Percentiles rank a stretch among this genome's conserved stretches.
These are phyloP conservation scores for Colossoma macropomum DNA, from an alignment of 2,113 vertebrate species.

Conservation along the genomic window DNA sequence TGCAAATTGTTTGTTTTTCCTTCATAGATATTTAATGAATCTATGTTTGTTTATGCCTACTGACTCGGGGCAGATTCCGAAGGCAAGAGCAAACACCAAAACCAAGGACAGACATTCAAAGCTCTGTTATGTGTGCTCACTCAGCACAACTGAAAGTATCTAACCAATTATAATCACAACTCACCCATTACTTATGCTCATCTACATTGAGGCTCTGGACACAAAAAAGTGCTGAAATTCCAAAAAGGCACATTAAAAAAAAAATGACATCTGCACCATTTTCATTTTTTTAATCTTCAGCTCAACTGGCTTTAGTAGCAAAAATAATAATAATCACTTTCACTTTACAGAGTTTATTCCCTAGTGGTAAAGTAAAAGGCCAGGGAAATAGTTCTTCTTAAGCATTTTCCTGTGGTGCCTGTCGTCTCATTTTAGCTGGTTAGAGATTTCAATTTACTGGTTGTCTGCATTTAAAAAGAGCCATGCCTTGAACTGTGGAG, in stretches of 20 bases:
- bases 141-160: background rate
- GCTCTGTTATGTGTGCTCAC: background rate
- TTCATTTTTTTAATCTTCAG: too few species aligned
- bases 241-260: too few species aligned
- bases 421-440: conserved; percentile 12
- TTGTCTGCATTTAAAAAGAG: conserved; percentile 41
- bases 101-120: background rate
- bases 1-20: background rate
- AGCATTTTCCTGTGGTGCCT: background rate
- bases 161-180: too few species aligned
- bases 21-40: background rate
- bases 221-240: too few species aligned
- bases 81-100: background rate
- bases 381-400: background rate
- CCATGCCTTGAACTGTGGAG: conserved; percentile 12
- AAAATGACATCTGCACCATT: too few species aligned
- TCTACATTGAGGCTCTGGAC: background rate
- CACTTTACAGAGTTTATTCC: conserved; percentile 7
- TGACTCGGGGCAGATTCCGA: background rate
- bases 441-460: conserved; percentile 33
- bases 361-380: conserved; percentile 1
- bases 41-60: conserved; percentile 3
- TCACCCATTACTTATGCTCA: background rate
- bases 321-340: too few species aligned
- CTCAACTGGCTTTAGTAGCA: too few species aligned